Base-by-base conservation (phyloP, 1,140 invertebrate species). In the Drosophila bocki region DNA sequence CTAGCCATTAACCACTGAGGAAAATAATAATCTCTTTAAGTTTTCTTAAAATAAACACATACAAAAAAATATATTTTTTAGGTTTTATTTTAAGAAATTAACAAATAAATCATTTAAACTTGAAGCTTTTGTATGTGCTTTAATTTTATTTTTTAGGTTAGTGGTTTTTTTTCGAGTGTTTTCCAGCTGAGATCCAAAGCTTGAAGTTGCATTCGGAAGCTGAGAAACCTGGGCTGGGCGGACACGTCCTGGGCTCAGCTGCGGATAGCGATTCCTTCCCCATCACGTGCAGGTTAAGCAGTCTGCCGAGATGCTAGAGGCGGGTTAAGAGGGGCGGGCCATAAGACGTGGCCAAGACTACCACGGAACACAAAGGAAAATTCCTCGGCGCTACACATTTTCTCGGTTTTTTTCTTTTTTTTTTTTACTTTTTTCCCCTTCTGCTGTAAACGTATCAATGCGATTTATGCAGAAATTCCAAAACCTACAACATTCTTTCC, bases 401-500 rank as follows among this genome's bases (percentile, higher is more conserved):
- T 33, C 47, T n/a, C 0, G 9, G 3, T 42, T 63, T 54, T 57
- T 56, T 6, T 29, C 6, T 29, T 29, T n/a, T 3, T n/a, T 11
- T 12, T 13, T 26, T 2, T 32, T 65, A 22, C 22, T 41, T 29
- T n/a, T 47, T 32, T 26, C 22, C 22, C 11, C 17, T 45, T 12
- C 13, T 37, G 29, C 8, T 45, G 48, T 64, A 69, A 74, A 77
- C 78, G 80, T 87, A 87, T 87, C 83, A 83, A 87, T 87, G 83
- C 83, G 80, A 87, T 87, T 87, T 87, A 87, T 87, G 83, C 83
- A 87, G 83, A 69, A 78, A 65, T 75, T 56, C 39, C 60, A 75
- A 61, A 64, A 60, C 45, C 70, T 17, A 39, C 58, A 48, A 71
- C 54, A 69, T 60, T 58, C 22, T 19, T 19, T 22, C 39, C 45